A percentile compares a stretch with the other conserved stretches of the same genome.
Conservation (phyloP, 2,888 invertebrate genomes). For the Copidosoma aretas region DNA sequence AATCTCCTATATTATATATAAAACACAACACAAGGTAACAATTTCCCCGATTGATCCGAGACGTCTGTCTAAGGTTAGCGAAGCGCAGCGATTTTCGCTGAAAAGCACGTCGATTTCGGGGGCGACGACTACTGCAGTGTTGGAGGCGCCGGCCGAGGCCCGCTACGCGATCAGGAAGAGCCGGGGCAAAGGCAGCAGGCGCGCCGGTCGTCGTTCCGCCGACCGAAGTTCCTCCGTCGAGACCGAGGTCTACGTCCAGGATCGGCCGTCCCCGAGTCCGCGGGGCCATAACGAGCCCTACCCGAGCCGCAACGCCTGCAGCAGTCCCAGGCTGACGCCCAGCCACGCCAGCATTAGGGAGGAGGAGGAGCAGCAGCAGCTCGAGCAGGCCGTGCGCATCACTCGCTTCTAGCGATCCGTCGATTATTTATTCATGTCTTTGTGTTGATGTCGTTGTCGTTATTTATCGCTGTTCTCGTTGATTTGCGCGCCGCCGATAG, state of each 20-base stretch:
- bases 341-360: constrained; percentile 55
- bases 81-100: constrained; percentile 3
- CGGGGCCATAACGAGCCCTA: constrained; percentile 54
- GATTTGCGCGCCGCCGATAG: too few relatives aligned
- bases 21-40: too few relatives aligned
- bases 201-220: constrained; percentile 18
- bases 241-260: constrained; percentile 55
- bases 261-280: constrained; percentile 45
- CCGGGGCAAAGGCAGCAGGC: constrained; percentile 9
- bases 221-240: constrained; percentile 48
- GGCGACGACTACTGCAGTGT: constrained; percentile 8
- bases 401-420: constrained; percentile 47
- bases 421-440: not conserved
- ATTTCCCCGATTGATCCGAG: too few relatives aligned
- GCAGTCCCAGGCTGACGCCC: constrained; percentile 52
- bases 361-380: constrained; percentile 51
- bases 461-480: not conserved
- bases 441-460: not conserved
- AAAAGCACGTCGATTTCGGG: constrained; percentile 20
- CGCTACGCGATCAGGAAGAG: constrained; percentile 28
- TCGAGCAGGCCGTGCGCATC: constrained; percentile 41
- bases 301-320: constrained; percentile 46
- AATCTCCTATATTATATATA: too few relatives aligned
- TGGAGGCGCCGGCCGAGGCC: constrained; percentile 10
- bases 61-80: constrained; percentile 30